A percentile compares a stretch with the other conserved stretches of the same genome.
Evolutionary conservation across 2,888 invertebrate species (phyloP).

Genomic region (Stenchaetothrips biformis): DNA sequence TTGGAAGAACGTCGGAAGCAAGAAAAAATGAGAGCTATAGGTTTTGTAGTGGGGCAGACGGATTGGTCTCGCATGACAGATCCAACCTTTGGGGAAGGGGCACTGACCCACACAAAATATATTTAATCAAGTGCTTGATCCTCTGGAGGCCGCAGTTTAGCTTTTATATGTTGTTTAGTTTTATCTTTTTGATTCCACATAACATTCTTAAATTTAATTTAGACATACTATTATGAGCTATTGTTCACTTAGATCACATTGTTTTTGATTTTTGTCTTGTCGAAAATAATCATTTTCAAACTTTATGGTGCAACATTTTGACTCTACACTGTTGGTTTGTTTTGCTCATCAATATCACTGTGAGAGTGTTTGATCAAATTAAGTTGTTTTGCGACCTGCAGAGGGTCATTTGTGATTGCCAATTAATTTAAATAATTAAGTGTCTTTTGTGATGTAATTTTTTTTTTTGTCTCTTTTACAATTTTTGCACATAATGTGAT

Average conservation of each 20-base stretch:
- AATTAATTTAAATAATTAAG: background rate
- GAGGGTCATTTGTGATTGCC: slow-evolving; percentile 9
- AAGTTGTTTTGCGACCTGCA: slow-evolving; percentile 5
- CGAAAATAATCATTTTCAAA: background rate
- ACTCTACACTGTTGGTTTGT: background rate
- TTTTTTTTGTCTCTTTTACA: background rate
- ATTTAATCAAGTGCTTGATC: slow-evolving; percentile 52
- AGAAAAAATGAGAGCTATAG: slow-evolving; percentile 89
- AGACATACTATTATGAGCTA: background rate
- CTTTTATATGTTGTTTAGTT: background rate
- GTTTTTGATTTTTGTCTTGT: background rate
- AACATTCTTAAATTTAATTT: background rate
- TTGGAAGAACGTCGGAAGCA: slow-evolving; percentile 88
- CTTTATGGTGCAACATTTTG: no score
- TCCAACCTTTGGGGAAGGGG: slow-evolving; percentile 79
- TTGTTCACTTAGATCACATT: background rate
- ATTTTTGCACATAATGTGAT: slow-evolving; percentile 18
- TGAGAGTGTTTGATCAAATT: background rate
- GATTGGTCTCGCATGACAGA: slow-evolving; percentile 96
- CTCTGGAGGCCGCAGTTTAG: background rate
- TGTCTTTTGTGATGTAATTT: slow-evolving; percentile 4
- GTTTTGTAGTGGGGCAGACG: slow-evolving; percentile 95
- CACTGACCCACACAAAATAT: slow-evolving; percentile 90
- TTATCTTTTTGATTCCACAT: background rate
- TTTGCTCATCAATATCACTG: background rate